phyloP scores from a whole-genome alignment of 2,113 vertebrate species.

The Sinocyclocheilus anshuiensis region DNA sequence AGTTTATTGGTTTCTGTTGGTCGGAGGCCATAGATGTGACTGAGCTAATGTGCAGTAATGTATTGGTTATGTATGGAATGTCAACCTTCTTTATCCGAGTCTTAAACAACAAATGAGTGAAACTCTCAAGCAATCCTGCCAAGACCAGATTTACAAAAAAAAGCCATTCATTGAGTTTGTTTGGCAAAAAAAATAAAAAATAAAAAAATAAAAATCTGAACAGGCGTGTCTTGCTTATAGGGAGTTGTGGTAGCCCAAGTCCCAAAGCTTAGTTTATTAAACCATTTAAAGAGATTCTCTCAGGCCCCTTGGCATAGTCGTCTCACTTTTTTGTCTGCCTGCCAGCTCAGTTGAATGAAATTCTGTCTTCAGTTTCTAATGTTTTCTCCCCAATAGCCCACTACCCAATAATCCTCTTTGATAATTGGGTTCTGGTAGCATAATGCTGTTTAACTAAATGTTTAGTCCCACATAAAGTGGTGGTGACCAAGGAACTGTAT shows the following conservation, averaged over 20 bases:
- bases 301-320: background rate
- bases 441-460: background rate
- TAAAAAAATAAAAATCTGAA: background rate
- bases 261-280: background rate
- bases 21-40: background rate
- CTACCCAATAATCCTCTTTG: background rate
- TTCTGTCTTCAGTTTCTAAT: background rate
- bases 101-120: background rate
- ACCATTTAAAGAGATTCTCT: background rate
- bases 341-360: background rate
- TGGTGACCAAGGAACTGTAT: background rate
- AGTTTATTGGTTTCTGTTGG: background rate
- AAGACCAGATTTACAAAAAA: constrained; percentile 17
- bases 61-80: constrained; percentile 31
- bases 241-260: background rate
- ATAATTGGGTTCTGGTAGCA: no score
- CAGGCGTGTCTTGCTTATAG: background rate
- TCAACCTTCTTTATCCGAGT: constrained; percentile 25
- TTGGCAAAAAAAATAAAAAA: background rate
- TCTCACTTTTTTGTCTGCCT: background rate
- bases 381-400: background rate
- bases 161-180: background rate
- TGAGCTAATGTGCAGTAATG: constrained; percentile 24
- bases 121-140: background rate
- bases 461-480: background rate